A percentile compares a stretch with the other conserved stretches of the same genome.
phyloP scores from a whole-genome alignment of 1,140 invertebrate species.

The Trypoxylus dichotomus region DNA sequence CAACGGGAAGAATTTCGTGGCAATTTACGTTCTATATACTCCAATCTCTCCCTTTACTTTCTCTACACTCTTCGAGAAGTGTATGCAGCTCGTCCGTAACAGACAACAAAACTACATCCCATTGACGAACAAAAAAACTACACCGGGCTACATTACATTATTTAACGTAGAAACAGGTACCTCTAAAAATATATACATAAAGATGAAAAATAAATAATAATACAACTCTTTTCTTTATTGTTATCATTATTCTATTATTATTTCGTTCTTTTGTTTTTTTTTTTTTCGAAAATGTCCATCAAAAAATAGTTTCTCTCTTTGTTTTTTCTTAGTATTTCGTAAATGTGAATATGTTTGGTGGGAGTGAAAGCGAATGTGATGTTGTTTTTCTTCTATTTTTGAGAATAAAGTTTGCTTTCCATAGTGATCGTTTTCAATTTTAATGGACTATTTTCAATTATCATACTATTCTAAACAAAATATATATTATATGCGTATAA shows the following conservation, averaged over 20 bases:
- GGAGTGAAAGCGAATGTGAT: neutral
- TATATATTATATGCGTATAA: slow-evolving; percentile 9
- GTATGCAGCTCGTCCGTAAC: neutral
- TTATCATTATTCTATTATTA: slow-evolving; percentile 1
- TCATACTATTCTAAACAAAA: slow-evolving; percentile 10
- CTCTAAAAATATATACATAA: slow-evolving; percentile 52
- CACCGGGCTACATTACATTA: slow-evolving; percentile 42
- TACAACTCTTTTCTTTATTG: slow-evolving; percentile 15
- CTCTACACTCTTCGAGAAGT: neutral
- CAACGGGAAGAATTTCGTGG: slow-evolving; percentile 15
- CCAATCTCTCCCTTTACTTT: neutral
- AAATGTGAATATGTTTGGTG: neutral
- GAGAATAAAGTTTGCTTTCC: too few relatives aligned
- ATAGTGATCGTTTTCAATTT: too few relatives aligned
- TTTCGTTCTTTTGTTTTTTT: neutral
- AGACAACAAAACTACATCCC: slow-evolving; percentile 18
- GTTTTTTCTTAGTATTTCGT: neutral
- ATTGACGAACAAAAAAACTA: slow-evolving; percentile 38
- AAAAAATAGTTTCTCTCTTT: slow-evolving; percentile 1
- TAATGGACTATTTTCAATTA: slow-evolving; percentile 13
- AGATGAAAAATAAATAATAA: slow-evolving; percentile 39
- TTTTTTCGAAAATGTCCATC: neutral
- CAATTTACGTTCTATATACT: neutral
- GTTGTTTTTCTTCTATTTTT: neutral
- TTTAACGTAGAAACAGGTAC: slow-evolving; percentile 48